Evolutionary conservation across 2,888 invertebrate genomes (phyloP), one percentile per base, ranked within the genome.

Genomic region (Salticus scenicus): DNA sequence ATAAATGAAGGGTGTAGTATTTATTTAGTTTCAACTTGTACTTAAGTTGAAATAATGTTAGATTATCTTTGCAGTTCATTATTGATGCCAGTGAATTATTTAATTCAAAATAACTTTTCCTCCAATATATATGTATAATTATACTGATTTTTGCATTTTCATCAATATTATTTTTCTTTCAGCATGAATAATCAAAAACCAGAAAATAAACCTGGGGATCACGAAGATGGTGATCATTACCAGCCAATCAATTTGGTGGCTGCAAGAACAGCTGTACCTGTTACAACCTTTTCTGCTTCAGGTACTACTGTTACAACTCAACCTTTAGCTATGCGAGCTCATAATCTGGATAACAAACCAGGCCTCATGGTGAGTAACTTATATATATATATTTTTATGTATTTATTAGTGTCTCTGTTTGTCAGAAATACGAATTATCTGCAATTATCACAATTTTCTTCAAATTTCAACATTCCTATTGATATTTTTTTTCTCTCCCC

Each of bases 161-260:
- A 67, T 2, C 10, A 67, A 31, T 67, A 17, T 12, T 30, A 0
- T 67, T 71, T 71, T 24, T 64, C n/a, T 57, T 73, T 47, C n/a
- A 79, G 74, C 30, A 86, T 86, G 86, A 86, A 80, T 41, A 86
- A 80, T 67, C 87, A 73, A 31, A 87, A 87, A 47, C 30, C 64
- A n/a, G 82, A 87, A 37, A 74, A 10, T 20, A 81, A 81, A 64
- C 14, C 57, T 28, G 24, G 30, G 47, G 87, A 87, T 41, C 81
- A 81, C 66, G 87, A 87, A 27, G 87, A 87, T 51, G 47, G 69
- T 63, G 86, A 80, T 81, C 87, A 87, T 47, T 70, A 73, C 17
- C 87, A 87, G 30, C 87, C 87, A 31, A 87, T 87, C 24, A 82
- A 87, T 64, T 82, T 87, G 77, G 87, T 78, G 73, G 81, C 87